Percentiles rank a stretch among this genome's conserved stretches.
Evolutionary conservation across 2,888 invertebrate species (phyloP).

Genomic region (Conchocele bisecta): DNA sequence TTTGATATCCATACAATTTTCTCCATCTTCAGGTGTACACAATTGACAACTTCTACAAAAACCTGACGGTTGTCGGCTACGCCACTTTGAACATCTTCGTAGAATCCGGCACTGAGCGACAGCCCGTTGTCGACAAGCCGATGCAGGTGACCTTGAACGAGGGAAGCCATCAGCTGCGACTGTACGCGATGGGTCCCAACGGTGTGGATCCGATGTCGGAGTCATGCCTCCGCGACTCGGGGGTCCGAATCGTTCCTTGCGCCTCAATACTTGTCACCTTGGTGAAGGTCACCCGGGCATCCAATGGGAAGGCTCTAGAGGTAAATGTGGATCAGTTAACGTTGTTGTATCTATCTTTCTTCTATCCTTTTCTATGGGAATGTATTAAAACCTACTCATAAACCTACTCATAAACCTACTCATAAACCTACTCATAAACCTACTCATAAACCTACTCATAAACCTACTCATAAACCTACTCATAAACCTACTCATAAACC

Average conservation of each 20-base stretch:
- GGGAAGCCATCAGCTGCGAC: constrained; percentile 79
- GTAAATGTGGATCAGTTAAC: no score
- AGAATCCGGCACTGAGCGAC: constrained; percentile 79
- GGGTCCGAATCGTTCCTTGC: constrained; percentile 76
- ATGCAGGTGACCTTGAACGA: constrained; percentile 80
- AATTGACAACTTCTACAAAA: constrained; percentile 77
- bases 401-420: no score
- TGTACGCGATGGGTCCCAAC: constrained; percentile 79
- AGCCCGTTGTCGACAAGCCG: constrained; percentile 76
- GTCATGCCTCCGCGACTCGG: constrained; percentile 67
- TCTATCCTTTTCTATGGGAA: no score
- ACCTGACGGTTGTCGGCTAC: constrained; percentile 79
- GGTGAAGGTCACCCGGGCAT: constrained; percentile 75
- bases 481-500: no score
- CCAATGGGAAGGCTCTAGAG: constrained; percentile 78
- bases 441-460: no score
- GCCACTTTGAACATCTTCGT: constrained; percentile 79
- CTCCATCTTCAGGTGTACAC: constrained; percentile 81
- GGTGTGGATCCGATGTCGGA: constrained; percentile 78
- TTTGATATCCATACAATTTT: no score
- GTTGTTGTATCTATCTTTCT: neutral
- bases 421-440: no score
- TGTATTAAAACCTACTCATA: no score
- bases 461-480: no score
- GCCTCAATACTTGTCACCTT: constrained; percentile 79